phyloP scores from a whole-genome alignment of 2,888 invertebrate genomes.

The Enchytraeus crypticus region DNA sequence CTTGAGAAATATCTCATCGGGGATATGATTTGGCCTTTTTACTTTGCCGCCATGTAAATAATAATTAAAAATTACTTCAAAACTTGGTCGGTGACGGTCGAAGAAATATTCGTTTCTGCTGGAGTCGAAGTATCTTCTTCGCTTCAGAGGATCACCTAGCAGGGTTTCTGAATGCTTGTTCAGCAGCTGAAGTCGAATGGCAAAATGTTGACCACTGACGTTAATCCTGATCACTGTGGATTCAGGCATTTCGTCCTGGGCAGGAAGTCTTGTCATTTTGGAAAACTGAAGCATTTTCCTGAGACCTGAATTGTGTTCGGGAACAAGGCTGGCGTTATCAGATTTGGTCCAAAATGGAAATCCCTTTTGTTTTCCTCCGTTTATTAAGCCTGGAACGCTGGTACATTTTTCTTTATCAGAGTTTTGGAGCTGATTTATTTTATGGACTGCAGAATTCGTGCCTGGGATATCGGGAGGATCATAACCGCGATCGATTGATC shows the following conservation, averaged over 20 bases:
- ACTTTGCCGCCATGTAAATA: slow-evolving; percentile 45
- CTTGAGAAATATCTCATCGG: slow-evolving; percentile 49
- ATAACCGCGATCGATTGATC: no score
- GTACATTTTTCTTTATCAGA: no score
- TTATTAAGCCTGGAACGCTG: no score
- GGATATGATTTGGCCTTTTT: slow-evolving; percentile 48
- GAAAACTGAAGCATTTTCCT: no score
- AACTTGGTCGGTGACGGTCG: slow-evolving; percentile 40
- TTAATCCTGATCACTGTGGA: slow-evolving; percentile 25
- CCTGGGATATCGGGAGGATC: no score
- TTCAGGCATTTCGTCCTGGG: not conserved
- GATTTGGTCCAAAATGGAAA: no score
- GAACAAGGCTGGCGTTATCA: no score
- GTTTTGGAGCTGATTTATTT: no score
- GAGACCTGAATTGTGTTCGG: no score
- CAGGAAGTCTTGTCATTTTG: no score
- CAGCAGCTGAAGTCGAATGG: slow-evolving; percentile 38
- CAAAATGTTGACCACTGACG: slow-evolving; percentile 40
- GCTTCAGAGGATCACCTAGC: slow-evolving; percentile 36
- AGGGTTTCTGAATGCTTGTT: slow-evolving; percentile 39
- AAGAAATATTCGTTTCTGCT: slow-evolving; percentile 39
- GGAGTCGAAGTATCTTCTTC: slow-evolving; percentile 36
- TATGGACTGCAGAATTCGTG: no score
- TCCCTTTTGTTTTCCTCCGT: no score
- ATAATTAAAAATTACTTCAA: slow-evolving; percentile 42